phyloP scores from a whole-genome alignment of 2,113 vertebrate species.

The Colistium nudipinnis region DNA sequence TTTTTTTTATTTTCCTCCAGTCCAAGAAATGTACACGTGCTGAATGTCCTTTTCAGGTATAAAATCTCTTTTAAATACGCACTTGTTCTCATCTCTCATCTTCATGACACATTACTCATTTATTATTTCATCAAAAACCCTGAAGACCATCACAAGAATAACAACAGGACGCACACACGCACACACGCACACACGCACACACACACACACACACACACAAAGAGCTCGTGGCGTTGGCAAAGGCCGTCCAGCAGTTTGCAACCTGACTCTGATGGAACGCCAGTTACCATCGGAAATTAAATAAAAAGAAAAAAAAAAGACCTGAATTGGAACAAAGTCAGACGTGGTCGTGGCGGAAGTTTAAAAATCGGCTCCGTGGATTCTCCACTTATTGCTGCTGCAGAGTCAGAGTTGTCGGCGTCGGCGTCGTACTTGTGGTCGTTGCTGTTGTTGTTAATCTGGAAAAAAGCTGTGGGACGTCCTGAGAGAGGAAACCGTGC shows the following conservation, averaged over 20 bases:
- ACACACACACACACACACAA: slow-evolving; percentile 28
- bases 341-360: too few species aligned
- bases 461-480: not conserved
- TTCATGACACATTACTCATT: slow-evolving; percentile 65
- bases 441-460: slow-evolving; percentile 5
- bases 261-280: slow-evolving; percentile 82
- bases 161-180: slow-evolving; percentile 39
- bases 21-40: slow-evolving; percentile 84
- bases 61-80: slow-evolving; percentile 90
- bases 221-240: slow-evolving; percentile 75
- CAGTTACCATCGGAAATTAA: too few species aligned
- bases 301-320: slow-evolving; percentile 35
- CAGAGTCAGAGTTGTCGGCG: too few species aligned
- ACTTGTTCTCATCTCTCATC: slow-evolving; percentile 67
- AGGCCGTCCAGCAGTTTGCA: slow-evolving; percentile 87
- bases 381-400: slow-evolving; percentile 11
- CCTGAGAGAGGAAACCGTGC: not conserved
- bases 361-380: too few species aligned
- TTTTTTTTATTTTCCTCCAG: slow-evolving; percentile 92
- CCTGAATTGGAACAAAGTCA: slow-evolving; percentile 24
- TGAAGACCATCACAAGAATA: slow-evolving; percentile 67
- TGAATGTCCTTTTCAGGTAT: slow-evolving; percentile 76
- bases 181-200: slow-evolving; percentile 28
- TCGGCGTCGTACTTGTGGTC: too few species aligned
- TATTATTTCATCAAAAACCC: slow-evolving; percentile 71